Conservation (phyloP, 2,797 vertebrate species). For the Trachurus trachurus region DNA sequence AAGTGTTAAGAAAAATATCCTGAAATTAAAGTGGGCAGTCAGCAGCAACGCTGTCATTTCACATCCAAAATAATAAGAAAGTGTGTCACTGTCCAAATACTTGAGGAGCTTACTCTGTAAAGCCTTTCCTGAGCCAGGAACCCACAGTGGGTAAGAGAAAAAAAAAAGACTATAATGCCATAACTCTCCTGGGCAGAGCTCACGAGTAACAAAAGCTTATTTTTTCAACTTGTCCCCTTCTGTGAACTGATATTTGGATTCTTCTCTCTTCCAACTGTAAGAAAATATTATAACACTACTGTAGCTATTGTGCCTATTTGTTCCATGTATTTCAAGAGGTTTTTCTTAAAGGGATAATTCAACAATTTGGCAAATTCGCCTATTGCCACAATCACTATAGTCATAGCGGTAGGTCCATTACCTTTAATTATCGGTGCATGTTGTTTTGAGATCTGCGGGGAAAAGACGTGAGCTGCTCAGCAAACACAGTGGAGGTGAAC, state of each 20-base stretch:
- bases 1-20: constrained; percentile 40
- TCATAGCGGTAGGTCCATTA: too few species aligned
- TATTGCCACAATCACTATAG: too few species aligned
- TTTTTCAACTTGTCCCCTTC: background rate
- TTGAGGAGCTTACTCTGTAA: constrained; percentile 53
- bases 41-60: constrained; percentile 44
- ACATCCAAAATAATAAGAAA: constrained; percentile 65
- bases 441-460: too few species aligned
- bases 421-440: too few species aligned
- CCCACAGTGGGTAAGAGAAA: constrained; percentile 9
- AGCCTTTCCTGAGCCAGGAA: constrained; percentile 42
- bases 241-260: background rate
- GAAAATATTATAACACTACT: background rate
- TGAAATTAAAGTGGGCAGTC: constrained; percentile 57
- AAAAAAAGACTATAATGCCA: constrained; percentile 27
- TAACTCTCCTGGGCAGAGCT: constrained; percentile 41
- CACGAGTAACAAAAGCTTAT: constrained; percentile 24
- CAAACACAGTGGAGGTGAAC: too few species aligned
- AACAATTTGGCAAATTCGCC: too few species aligned
- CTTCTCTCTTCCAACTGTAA: background rate
- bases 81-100: constrained; percentile 63
- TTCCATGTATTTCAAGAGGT: too few species aligned
- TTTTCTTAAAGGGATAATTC: too few species aligned
- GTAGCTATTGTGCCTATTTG: background rate
- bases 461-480: too few species aligned